Evolutionary conservation across 2,113 vertebrate species (phyloP), one percentile per base, ranked within the genome.

Genomic region (Megaleporinus macrocephalus): DNA sequence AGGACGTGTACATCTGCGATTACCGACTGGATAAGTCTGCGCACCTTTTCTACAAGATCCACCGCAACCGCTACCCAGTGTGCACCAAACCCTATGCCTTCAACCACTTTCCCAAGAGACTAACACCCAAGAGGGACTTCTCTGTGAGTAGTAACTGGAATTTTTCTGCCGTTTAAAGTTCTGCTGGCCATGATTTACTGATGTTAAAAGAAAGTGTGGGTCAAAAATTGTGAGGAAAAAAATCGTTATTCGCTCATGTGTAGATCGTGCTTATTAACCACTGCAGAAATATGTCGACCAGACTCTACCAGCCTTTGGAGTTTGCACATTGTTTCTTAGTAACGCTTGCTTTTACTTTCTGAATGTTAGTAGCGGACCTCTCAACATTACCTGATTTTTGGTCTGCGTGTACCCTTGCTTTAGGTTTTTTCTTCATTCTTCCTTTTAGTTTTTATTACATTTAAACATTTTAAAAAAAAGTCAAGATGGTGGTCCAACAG

Each of bases 11-110:
- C 86, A 99, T 99, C 89, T 99, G 98, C 63, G 98, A 99, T 80
- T 99, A 99, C 81, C 96, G 98, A 76, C 94, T 99, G 55, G 98
- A 99, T 90, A 99, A 98, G 89, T 99, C 98, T 0, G 98, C 98
- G 53, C 98, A 99, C 85, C 94, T 99, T 78, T 99, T 99, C 89
- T 99, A 99, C 93, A 99, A 99, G 95, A 99, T 99, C 89, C 98
- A 99, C 89, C 96, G 97, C 0, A 99, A 99, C 84, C 98, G 97
- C 33, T 99, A 96, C 75, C 97, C 98, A 0, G 96, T 98, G 73
- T 99, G 98, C 94, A 99, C 98, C 91, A 99, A 99, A 89, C 91
- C 95, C 71, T 99, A 98, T 4, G 98, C 98, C 89, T 99, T 99
- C 79, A 96, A 99, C 90, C 98, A 99, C 92, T 99, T 99, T 90